Evolutionary conservation across 2,797 vertebrate species (phyloP), one percentile per base, ranked within the genome.

Genomic region (Hephaestus fuliginosus): DNA sequence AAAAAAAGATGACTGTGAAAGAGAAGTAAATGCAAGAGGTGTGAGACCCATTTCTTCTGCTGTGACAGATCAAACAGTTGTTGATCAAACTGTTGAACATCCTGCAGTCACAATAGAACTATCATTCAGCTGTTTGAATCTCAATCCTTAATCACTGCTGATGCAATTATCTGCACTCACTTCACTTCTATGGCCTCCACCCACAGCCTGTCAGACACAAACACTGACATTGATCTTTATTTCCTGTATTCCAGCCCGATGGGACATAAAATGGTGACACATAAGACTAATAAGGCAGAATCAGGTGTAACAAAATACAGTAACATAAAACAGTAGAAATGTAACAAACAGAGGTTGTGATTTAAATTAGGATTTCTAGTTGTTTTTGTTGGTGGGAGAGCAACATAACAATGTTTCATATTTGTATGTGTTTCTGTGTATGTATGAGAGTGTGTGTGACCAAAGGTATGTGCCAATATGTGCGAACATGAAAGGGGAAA

Each of bases 111-210:
- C 46, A 85, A 76, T 15, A 79, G 61, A 68, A 48, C 41, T 30
- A 41, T 63, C n/a, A 58, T 44, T 73, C 4, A 51, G 17, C 22
- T 17, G n/a, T 13, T 63, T 11, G 3, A 11, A 52, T 78, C 52
- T 51, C 14, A 20, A 43, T 22, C 4, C 3, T 53, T 55, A 72
- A 73, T 86, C 62, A 20, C 17, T 74, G 58, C 11, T 81, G 68
- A 78, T 39, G 2, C 25, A 74, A 57, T 67, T n/a, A 76, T 74
- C 63, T 64, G 33, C 20, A 52, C 2, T n/a, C 17, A 7, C 48
- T 46, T 86, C 6, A 52, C 43, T 41, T 80, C 13, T 57, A 5
- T 36, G 13, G 36, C 70, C 55, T 78, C 64, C 75, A 33, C 17
- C 51, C 48, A 56, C 49, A 77, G 44, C 60, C 69, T 46, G 49